Conservation (phyloP, 2,113 vertebrate species). For the Tricholaema leucomelas region DNA sequence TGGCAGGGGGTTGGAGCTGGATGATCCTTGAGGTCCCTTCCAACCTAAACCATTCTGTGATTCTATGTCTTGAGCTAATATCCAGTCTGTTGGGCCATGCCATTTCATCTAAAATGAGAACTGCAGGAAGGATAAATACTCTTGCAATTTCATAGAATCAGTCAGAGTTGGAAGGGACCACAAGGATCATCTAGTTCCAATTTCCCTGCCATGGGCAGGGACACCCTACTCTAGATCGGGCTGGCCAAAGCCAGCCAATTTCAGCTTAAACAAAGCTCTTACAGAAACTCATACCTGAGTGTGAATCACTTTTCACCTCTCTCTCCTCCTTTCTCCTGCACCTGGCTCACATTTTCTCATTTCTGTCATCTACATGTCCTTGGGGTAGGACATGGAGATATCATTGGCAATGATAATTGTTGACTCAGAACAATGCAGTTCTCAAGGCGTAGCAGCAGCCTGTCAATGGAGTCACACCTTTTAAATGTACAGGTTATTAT, state of each 20-base stretch:
- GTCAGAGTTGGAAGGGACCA: too few relatives aligned
- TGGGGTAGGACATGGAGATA: background rate
- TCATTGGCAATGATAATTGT: background rate
- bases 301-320: background rate
- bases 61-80: accelerated
- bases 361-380: background rate
- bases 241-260: too few relatives aligned
- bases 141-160: background rate
- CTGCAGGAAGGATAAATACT: background rate
- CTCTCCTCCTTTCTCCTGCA: background rate
- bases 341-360: background rate
- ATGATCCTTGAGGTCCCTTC: too few relatives aligned
- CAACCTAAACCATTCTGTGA: too few relatives aligned
- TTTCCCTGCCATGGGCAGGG: too few relatives aligned
- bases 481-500: background rate
- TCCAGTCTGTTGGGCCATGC: background rate
- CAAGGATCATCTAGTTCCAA: too few relatives aligned
- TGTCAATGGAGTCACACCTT: background rate
- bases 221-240: too few relatives aligned
- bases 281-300: background rate
- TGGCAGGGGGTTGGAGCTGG: too few relatives aligned
- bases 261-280: background rate
- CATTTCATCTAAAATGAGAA: background rate
- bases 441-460: background rate
- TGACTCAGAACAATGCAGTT: background rate